Base-by-base conservation (phyloP, 2,888 invertebrate species). In the Amphipoea oculea region DNA sequence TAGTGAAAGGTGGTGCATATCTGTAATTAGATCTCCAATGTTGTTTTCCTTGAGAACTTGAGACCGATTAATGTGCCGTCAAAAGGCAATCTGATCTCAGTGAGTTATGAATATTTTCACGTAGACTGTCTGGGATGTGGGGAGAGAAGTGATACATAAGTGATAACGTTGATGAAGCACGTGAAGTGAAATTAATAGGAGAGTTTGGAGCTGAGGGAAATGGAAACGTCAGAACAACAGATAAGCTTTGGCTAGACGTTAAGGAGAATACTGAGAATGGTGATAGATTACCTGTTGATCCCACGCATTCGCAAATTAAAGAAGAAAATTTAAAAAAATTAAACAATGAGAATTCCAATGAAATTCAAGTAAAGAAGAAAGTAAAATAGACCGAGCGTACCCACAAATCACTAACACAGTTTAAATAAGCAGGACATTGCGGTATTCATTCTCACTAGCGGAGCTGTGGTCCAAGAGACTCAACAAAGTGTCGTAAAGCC, bases 41-140 rank as follows among this genome's bases (percentile, higher is more conserved):
- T 88, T 87, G 91, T 91, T 92, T 92, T 92, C 92, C 92, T 93
- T 90, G 91, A 84, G 73, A 87, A 79, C 91, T 90, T 89, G 89
- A 85, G 81, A 83, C 63, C 78, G 79, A 87, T 88, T 86, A 87
- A 89, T 90, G 78, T 84, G 65, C 77, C 83, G 86, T 88, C 86
- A 79, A 83, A 84, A 76, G 45, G 76, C 67, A 80, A 90, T 88
- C 85, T 82, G 85, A 86, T 90, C 81, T 66, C 51, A 62, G 81
- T 81, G 82, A 86, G 72, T 86, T 89, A 89, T 86, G 77, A 78
- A 85, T 89, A 88, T 86, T 85, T 86, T 86, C 88, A 82, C 81
- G n/a, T 73, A 20, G 57, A 68, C 48, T 42, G 36, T 36, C 36
- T 36, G 29, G 62, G 68, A 78, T 77, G 74, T 68, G 54, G 57